These are phyloP conservation scores for Catamblyrhynchus diadema DNA, from an alignment of 2,797 vertebrate species.

Conservation along the genomic window DNA sequence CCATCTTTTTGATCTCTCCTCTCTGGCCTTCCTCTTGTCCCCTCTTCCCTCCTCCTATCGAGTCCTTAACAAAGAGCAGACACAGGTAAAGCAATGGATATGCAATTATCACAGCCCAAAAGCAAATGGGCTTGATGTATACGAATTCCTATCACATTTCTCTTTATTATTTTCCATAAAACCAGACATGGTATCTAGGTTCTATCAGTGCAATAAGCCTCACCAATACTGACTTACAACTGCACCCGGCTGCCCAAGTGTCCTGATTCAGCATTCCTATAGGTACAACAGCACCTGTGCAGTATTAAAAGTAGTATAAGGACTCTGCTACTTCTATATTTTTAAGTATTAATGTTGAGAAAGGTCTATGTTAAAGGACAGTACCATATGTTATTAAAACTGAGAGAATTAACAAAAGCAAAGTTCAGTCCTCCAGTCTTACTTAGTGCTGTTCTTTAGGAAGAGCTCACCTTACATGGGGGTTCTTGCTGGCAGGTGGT, in stretches of 20 bases:
- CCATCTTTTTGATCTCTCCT: neutral
- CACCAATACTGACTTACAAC: accelerated
- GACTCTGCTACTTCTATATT: neutral
- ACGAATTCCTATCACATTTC: neutral
- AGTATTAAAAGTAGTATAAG: neutral
- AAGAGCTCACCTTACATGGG: neutral
- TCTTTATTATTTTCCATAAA: neutral
- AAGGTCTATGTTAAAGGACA: neutral
- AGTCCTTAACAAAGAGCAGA: neutral
- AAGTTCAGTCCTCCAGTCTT: neutral
- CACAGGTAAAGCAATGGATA: neutral
- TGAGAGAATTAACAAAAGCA: neutral
- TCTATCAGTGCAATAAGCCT: neutral
- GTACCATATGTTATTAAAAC: neutral
- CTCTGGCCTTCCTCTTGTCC: neutral
- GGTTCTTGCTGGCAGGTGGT: neutral
- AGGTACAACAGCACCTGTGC: neutral
- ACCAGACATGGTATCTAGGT: neutral
- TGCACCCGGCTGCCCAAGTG: neutral
- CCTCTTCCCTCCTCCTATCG: neutral
- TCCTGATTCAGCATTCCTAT: neutral
- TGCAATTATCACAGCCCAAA: neutral
- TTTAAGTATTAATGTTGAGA: neutral
- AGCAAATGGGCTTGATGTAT: neutral
- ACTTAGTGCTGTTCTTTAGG: neutral